These are phyloP conservation scores for Hybos culiciformis DNA, from an alignment of 2,888 invertebrate genomes.

Conservation along the genomic window DNA sequence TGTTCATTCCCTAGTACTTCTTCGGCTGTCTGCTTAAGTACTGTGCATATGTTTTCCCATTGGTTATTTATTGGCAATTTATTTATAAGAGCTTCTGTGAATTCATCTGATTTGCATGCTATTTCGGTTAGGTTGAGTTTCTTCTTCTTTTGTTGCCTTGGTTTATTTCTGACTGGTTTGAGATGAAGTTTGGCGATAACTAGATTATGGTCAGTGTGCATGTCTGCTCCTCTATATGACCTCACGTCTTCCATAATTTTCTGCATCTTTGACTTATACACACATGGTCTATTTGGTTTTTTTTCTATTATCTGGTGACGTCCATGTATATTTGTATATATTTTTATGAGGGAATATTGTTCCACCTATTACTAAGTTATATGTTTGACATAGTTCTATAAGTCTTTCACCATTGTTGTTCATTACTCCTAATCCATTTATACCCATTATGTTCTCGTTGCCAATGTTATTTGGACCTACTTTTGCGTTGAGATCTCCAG, in stretches of 20 bases:
- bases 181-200: neutral
- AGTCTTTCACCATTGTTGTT: neutral
- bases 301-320: neutral
- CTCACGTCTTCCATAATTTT: neutral
- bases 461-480: neutral
- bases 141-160: no score
- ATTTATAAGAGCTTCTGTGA: no score
- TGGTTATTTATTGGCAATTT: no score
- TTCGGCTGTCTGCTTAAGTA: no score
- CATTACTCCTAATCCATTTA: neutral
- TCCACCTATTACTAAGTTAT: slow-evolving; percentile 1
- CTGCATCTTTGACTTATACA: neutral
- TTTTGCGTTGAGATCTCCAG: slow-evolving; percentile 6
- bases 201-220: neutral
- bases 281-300: neutral
- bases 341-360: neutral
- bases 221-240: neutral
- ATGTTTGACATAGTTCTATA: slow-evolving; percentile 1
- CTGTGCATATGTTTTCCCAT: no score
- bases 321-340: neutral
- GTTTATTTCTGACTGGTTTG: neutral
- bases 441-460: slow-evolving; percentile 4
- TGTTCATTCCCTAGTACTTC: neutral
- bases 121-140: no score
- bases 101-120: no score